These are phyloP conservation scores for Apis cerana DNA, from an alignment of 1,140 invertebrate genomes.

Conservation along the genomic window DNA sequence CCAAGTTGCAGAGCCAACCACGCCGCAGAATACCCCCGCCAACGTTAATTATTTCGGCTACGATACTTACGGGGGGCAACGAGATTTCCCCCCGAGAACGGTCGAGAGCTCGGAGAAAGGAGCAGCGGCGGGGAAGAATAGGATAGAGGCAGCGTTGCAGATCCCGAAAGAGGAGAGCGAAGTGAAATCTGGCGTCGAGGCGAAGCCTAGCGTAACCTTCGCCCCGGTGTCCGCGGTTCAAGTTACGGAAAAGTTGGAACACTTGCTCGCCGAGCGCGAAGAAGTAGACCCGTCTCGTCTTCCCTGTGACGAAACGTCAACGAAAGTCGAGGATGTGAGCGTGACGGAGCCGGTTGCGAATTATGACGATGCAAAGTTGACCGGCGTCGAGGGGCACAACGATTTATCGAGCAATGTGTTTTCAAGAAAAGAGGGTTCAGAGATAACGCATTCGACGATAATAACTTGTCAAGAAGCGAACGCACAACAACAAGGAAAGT, in stretches of 20 bases:
- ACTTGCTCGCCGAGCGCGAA: slow-evolving; percentile 72
- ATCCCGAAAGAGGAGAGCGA: not conserved
- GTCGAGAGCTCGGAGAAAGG: slow-evolving; percentile 11
- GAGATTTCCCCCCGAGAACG: not conserved
- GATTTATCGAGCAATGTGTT: slow-evolving; percentile 15
- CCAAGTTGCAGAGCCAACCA: slow-evolving; percentile 68
- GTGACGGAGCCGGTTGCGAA: not conserved
- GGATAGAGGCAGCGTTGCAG: not conserved
- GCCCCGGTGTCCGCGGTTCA: slow-evolving; percentile 73
- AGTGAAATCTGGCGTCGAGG: slow-evolving; percentile 25
- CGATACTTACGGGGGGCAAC: slow-evolving; percentile 39
- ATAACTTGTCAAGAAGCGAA: not conserved
- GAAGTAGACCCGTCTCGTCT: slow-evolving; percentile 43
- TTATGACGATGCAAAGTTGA: not conserved
- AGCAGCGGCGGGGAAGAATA: not conserved
- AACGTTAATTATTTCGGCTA: slow-evolving; percentile 68
- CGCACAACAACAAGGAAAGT: not conserved
- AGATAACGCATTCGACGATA: not conserved
- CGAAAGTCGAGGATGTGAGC: not conserved
- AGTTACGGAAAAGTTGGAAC: slow-evolving; percentile 75
- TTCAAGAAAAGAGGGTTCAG: not conserved
- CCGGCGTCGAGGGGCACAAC: slow-evolving; percentile 8
- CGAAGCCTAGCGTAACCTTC: slow-evolving; percentile 56
- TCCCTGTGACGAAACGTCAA: not conserved
- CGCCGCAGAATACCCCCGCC: slow-evolving; percentile 77